Conservation (phyloP, 2,797 vertebrate genomes). For the Cheirogaleus major region DNA sequence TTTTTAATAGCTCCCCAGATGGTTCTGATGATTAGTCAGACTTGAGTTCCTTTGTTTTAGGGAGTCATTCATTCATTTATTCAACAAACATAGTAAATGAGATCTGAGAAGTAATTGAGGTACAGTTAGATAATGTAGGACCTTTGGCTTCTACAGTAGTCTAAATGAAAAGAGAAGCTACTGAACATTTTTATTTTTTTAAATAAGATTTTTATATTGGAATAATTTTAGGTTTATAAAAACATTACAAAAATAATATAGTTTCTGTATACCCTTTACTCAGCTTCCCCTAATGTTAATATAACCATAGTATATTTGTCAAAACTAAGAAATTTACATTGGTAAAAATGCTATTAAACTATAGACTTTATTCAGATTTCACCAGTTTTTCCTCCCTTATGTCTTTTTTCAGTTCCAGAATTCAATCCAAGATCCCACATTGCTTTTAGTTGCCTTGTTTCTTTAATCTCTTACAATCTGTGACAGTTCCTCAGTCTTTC, state of each 20-base stretch:
- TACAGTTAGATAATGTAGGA: neutral
- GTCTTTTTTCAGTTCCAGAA: slow-evolving; percentile 36
- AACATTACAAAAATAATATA: slow-evolving; percentile 28
- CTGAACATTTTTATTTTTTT: neutral
- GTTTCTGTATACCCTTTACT: neutral
- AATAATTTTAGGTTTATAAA: slow-evolving; percentile 46
- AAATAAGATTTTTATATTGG: slow-evolving; percentile 4
- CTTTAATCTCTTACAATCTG: neutral
- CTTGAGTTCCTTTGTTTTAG: slow-evolving; percentile 53
- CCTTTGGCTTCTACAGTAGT: neutral
- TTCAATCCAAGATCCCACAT: neutral
- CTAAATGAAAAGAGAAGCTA: slow-evolving; percentile 25
- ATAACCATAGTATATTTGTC: slow-evolving; percentile 31
- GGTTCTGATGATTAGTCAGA: neutral
- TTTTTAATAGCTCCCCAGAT: slow-evolving; percentile 19
- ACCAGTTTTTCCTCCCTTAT: neutral
- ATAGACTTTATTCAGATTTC: slow-evolving; percentile 2
- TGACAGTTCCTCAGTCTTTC: slow-evolving; percentile 22
- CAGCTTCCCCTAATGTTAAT: neutral
- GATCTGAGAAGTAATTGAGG: neutral
- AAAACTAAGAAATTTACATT: slow-evolving; percentile 39
- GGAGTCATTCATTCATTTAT: neutral
- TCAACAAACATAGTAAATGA: slow-evolving; percentile 27
- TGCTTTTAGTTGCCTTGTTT: slow-evolving; percentile 20
- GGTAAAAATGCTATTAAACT: slow-evolving; percentile 46